Conservation (phyloP, 1,140 invertebrate genomes). For the Drosophila busckii region DNA sequence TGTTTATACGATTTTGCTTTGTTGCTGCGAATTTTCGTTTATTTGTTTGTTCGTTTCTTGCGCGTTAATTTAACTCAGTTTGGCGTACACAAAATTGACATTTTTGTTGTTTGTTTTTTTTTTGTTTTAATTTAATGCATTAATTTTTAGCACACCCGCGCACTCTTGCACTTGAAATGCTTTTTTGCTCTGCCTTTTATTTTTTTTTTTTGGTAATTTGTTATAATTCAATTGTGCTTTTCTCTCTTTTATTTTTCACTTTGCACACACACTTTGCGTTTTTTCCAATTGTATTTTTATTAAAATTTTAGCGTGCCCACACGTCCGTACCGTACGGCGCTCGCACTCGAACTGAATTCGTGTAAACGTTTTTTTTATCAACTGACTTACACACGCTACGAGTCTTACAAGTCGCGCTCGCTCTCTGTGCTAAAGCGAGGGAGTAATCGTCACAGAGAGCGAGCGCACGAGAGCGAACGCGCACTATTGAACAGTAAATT, state of each 20-base stretch:
- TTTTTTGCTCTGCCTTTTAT: conserved; percentile 8
- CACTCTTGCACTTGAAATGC: conserved; percentile 27
- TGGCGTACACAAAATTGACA: conserved; percentile 45
- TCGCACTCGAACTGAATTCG: conserved; percentile 70
- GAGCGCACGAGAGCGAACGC: too few relatives aligned
- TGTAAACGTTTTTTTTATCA: too few relatives aligned
- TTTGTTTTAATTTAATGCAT: conserved; percentile 4
- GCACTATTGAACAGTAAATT: too few relatives aligned
- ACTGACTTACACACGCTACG: too few relatives aligned
- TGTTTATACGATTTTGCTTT: conserved; percentile 4
- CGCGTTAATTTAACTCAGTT: conserved; percentile 25
- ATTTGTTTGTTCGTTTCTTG: conserved; percentile 10
- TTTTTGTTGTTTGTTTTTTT: conserved; percentile 31
- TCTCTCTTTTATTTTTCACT: conserved; percentile 15
- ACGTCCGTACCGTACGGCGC: conserved; percentile 69
- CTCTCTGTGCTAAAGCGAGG: too few relatives aligned
- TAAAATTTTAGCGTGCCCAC: conserved; percentile 52
- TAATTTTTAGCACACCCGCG: conserved; percentile 14
- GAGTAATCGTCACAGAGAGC: too few relatives aligned
- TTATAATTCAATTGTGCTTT: conserved; percentile 5
- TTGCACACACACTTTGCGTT: conserved; percentile 22
- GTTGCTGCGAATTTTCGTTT: conserved; percentile 6
- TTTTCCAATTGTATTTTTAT: conserved; percentile 31
- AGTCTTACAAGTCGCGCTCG: too few relatives aligned
- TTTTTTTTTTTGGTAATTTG: conserved; percentile 13